A percentile compares a stretch with the other conserved stretches of the same genome.
Conservation (phyloP, 2,113 vertebrate genomes). For the Tautogolabrus adspersus region DNA sequence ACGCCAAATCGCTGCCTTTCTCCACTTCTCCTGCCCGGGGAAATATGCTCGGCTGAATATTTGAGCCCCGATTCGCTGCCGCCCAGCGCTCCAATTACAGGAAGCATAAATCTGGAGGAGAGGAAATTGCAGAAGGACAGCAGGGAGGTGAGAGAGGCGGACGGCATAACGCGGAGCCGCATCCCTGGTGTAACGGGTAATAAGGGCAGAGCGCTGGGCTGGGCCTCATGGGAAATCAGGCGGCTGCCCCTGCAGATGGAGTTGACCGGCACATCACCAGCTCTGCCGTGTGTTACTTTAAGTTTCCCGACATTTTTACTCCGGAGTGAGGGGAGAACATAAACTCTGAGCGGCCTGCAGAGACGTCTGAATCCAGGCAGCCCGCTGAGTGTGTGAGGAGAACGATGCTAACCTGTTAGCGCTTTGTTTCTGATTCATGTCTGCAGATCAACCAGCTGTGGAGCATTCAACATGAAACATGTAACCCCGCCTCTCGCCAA, state of each 20-base stretch:
- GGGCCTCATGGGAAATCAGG: conserved; percentile 65
- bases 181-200: conserved; percentile 44
- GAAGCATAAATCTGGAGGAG: conserved; percentile 60
- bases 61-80: conserved; percentile 4
- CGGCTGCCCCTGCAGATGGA: conserved; percentile 50
- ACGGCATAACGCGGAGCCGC: conserved; percentile 8
- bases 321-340: conserved; percentile 14
- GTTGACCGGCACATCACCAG: conserved; percentile 4
- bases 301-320: conserved; percentile 32
- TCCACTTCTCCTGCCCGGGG: conserved; percentile 10
- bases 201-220: conserved; percentile 29
- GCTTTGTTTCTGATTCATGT: neutral
- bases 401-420: conserved; percentile 20
- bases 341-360: conserved; percentile 17
- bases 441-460: conserved; percentile 9
- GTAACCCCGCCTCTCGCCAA: too few species aligned
- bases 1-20: neutral
- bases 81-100: conserved; percentile 61
- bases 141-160: conserved; percentile 28
- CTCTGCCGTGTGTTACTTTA: neutral
- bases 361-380: neutral
- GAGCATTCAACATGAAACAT: neutral
- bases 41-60: conserved; percentile 27
- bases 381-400: neutral
- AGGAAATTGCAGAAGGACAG: conserved; percentile 55